Base-by-base conservation (phyloP, 2,113 vertebrate genomes). In the Turdus rufiventris region DNA sequence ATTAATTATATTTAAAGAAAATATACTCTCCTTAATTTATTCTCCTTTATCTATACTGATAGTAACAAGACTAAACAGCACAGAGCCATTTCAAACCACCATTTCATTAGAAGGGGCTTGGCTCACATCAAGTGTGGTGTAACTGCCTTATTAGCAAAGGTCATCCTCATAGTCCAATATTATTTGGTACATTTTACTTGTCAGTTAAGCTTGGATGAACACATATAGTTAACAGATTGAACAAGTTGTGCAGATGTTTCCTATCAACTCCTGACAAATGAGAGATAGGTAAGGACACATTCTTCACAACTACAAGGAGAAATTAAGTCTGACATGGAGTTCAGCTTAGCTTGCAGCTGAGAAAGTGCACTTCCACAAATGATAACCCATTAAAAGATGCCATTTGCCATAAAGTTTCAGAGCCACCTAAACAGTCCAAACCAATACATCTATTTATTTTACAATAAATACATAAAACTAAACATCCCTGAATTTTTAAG, bases 201-300 rank as follows among this genome's bases (percentile, higher is more conserved):
- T 96, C 94, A 95, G 79, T 94, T 95, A 78, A 89, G 89, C 93
- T 75, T 94, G 83, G 85, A 74, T 93, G 92, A 95, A 96, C 95
- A 93, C 67, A 79, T 38, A 89, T 77, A 95, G 93, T 94, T 94
- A 97, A 93, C 94, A 96, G 84, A 96, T 11, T 93, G 94, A 97
- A 97, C 93, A 97, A 96, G 82, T 80, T 91, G 93, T 87, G 81
- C 66, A 91, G 96, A 93, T 96, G 83, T 96, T 97, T 96, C 87
- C 91, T 82, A 96, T 97, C 93, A 96, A 25, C 31, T 60, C 93
- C 53, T 94, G 95, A 97, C 91, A 97, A 97, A 97, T 72, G 91
- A 95, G 93, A 95, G 93, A 87, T 11, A 92, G 94, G 74, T 85
- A 97, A 93, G 80, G 71, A 65, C 79, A 84, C 54, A 56, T 14